phyloP scores from a whole-genome alignment of 1,140 invertebrate species.

The Trichomalopsis sarcophagae region DNA sequence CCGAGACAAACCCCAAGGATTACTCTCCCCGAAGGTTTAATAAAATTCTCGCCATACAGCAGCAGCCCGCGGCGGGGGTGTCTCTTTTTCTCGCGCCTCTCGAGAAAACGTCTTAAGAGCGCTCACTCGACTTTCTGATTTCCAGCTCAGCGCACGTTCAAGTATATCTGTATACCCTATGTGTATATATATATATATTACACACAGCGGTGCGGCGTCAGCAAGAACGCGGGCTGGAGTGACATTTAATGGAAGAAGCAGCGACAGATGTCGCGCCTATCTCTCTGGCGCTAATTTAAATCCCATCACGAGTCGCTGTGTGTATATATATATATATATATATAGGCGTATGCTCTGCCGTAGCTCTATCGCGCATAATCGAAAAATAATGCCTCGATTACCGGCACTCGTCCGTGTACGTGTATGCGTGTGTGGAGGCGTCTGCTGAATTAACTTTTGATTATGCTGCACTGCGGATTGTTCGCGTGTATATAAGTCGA shows the following conservation, averaged over 20 bases:
- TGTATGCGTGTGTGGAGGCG: neutral
- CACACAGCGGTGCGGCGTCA: neutral
- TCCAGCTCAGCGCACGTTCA: too few relatives aligned
- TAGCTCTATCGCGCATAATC: constrained; percentile 63
- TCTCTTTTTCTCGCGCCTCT: constrained; percentile 6
- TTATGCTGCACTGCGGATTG: constrained; percentile 50
- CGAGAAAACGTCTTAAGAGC: constrained; percentile 14
- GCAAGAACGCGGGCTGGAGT: constrained; percentile 53
- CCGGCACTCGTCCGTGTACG: constrained; percentile 49
- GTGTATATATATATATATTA: too few relatives aligned
- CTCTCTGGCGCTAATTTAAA: constrained; percentile 68
- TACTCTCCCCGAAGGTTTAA: neutral
- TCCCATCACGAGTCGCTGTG: constrained; percentile 61
- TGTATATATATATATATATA: too few relatives aligned
- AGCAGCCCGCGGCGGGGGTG: neutral
- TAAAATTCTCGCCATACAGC: constrained; percentile 8
- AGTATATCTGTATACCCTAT: too few relatives aligned
- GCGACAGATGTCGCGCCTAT: constrained; percentile 66
- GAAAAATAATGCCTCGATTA: constrained; percentile 70
- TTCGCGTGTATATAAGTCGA: neutral
- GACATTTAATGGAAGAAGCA: constrained; percentile 71
- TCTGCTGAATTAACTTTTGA: constrained; percentile 62
- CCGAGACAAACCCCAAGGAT: neutral
- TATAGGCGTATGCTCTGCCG: too few relatives aligned
- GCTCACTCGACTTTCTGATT: neutral